A percentile compares a stretch with the other conserved stretches of the same genome.
These are phyloP conservation scores for Elmis aenea DNA, from an alignment of 2,888 invertebrate genomes.

Conservation along the genomic window DNA sequence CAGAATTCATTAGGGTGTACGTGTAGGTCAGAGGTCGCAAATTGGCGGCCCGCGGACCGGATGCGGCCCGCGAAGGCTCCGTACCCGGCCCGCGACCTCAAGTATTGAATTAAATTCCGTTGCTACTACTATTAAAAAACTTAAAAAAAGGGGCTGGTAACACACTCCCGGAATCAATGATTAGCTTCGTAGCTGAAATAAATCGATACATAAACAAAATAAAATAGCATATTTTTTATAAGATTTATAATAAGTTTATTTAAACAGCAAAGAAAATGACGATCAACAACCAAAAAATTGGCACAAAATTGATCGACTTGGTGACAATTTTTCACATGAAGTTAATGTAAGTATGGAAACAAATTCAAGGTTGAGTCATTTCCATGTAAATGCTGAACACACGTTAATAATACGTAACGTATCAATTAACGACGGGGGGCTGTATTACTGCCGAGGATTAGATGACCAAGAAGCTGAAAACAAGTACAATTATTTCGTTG, in stretches of 20 bases:
- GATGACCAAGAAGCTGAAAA: slow-evolving; percentile 41
- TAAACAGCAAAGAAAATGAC: slow-evolving; percentile 44
- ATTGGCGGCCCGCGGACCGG: no score
- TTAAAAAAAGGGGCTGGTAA: no score
- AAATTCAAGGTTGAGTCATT: slow-evolving; percentile 43
- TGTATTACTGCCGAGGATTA: slow-evolving; percentile 50
- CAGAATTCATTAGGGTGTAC: no score
- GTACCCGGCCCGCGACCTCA: no score
- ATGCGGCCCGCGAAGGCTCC: no score
- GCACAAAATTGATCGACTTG: slow-evolving; percentile 47
- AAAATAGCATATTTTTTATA: no score
- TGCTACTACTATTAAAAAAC: no score
- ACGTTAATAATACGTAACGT: slow-evolving; percentile 47
- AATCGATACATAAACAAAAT: no score
- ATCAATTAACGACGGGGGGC: slow-evolving; percentile 43
- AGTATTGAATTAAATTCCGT: no score
- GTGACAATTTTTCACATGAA: slow-evolving; percentile 38
- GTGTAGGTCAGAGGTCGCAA: no score
- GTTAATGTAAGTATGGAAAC: slow-evolving; percentile 49
- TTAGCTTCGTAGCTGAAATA: no score
- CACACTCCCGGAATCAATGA: no score
- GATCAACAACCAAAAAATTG: slow-evolving; percentile 48
- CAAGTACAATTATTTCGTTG: slow-evolving; percentile 50
- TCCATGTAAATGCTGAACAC: slow-evolving; percentile 46
- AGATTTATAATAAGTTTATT: slow-evolving; percentile 14